Percentiles rank a stretch among this genome's conserved stretches.
These are phyloP conservation scores for Rhingia campestris DNA, from an alignment of 2,888 invertebrate genomes.

Conservation along the genomic window DNA sequence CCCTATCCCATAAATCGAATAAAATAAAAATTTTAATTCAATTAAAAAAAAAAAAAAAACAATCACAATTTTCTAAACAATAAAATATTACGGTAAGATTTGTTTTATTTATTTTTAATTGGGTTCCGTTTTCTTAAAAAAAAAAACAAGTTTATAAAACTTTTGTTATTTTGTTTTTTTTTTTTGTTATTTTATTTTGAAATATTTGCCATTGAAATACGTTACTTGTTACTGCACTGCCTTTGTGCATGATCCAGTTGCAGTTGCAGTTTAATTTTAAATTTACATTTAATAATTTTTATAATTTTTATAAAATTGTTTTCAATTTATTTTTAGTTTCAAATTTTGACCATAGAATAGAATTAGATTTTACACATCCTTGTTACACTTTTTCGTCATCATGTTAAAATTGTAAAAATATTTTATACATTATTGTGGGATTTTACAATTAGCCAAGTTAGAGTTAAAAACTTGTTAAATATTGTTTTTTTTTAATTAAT, in stretches of 20 bases:
- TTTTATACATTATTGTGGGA: background rate
- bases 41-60: conserved; percentile 32
- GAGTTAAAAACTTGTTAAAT: background rate
- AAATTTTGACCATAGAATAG: conserved; percentile 8
- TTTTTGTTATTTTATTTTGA: background rate
- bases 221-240: conserved; percentile 64
- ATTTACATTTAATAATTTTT: conserved; percentile 1
- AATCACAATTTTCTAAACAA: conserved; percentile 40
- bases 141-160: too few relatives aligned
- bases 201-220: conserved; percentile 4
- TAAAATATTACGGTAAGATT: conserved; percentile 66
- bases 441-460: background rate
- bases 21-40: conserved; percentile 41
- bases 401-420: background rate
- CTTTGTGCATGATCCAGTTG: conserved; percentile 65
- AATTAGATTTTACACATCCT: background rate
- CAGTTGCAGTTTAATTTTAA: conserved; percentile 46
- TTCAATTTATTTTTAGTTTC: background rate
- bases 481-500: too few relatives aligned
- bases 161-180: conserved; percentile 27
- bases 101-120: conserved; percentile 37
- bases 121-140: conserved; percentile 54
- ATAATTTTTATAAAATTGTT: conserved; percentile 4
- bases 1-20: conserved; percentile 50
- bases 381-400: background rate